Base-by-base conservation (phyloP, 2,888 invertebrate species). In the Bimastos eiseni region DNA sequence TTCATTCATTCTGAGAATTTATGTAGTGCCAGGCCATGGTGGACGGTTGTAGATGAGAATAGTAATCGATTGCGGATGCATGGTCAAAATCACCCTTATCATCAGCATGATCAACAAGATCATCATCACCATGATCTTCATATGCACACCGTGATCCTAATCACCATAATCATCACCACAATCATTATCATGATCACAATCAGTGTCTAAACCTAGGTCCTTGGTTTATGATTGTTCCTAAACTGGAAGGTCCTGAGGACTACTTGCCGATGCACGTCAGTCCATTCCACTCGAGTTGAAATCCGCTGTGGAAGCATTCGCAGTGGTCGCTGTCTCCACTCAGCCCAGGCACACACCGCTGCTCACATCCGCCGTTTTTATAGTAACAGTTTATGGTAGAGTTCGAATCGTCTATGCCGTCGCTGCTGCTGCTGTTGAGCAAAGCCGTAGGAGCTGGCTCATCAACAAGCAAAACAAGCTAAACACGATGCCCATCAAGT, bases 101-200 rank as follows among this genome's bases (percentile, higher is more conserved):
- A 70, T 33, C 4, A 70, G 4, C 83, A 30, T 70, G 1, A 70
- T 90, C 90, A 34, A 1, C 33, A 70, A 15, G 24, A 24, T 36
- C 55, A 88, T 88, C 88, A 90, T 34, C 88, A 88, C 0, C 88
- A 90, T 37, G 41, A 90, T 55, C 90, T 84, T 90, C 86, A 90
- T 90, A 86, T 11, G 3, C 44, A 44, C 15, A 49, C 24, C 49
- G 11, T 49, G 3, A 49, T 24, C 49, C 21, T 55, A 15, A 86
- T 37, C 88, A 88, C n/a, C 88, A 88, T 34, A 30, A 30, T 88
- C 88, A 88, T 88, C 4, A 88, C 6, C 11, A 88, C 34, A 6
- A 88, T 88, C 88, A 34, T 88, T 36, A 34, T 13, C 36, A 88
- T 86, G 6, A 33, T 33, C 86, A 86, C 17, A 11, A 33, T 86